These are phyloP conservation scores for Lathronympha strigana DNA, from an alignment of 2,888 invertebrate genomes.

Conservation along the genomic window DNA sequence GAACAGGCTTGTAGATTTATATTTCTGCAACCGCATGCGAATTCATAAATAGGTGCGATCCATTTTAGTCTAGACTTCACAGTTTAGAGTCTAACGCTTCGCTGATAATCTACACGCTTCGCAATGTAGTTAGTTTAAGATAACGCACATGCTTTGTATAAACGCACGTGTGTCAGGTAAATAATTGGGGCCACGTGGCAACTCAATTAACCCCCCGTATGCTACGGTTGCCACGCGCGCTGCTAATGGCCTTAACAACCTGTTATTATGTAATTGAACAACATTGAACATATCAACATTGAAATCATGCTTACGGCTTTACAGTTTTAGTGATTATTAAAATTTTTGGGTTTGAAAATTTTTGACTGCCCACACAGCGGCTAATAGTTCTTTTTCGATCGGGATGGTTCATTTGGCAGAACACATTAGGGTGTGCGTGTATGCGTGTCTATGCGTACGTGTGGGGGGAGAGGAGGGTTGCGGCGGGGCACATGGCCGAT, in stretches of 20 bases:
- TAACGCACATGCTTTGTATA: background rate
- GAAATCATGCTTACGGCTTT: constrained; percentile 2
- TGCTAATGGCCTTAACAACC: constrained; percentile 62
- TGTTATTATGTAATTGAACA: constrained; percentile 51
- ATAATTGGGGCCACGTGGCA: constrained; percentile 81
- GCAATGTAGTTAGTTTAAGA: constrained; percentile 50
- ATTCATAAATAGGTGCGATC: constrained; percentile 48
- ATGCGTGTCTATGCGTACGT: constrained; percentile 64
- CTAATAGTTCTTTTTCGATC: constrained; percentile 52
- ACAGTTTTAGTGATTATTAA: background rate
- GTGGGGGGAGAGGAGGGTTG: constrained; percentile 56
- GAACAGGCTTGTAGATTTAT: constrained; percentile 60
- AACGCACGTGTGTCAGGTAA: constrained; percentile 77
- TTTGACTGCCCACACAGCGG: constrained; percentile 45
- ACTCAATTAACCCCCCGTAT: constrained; percentile 68
- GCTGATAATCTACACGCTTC: constrained; percentile 64
- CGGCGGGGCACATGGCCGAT: constrained; percentile 64
- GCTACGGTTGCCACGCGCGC: constrained; percentile 65
- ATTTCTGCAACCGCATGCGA: constrained; percentile 60
- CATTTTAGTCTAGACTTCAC: background rate
- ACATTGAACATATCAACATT: background rate
- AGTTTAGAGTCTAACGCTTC: constrained; percentile 57
- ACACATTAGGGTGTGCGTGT: constrained; percentile 65
- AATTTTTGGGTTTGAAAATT: background rate
- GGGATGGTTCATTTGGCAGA: constrained; percentile 78